Conservation (phyloP, 1,140 invertebrate genomes). For the Lutraria rhynchaena region DNA sequence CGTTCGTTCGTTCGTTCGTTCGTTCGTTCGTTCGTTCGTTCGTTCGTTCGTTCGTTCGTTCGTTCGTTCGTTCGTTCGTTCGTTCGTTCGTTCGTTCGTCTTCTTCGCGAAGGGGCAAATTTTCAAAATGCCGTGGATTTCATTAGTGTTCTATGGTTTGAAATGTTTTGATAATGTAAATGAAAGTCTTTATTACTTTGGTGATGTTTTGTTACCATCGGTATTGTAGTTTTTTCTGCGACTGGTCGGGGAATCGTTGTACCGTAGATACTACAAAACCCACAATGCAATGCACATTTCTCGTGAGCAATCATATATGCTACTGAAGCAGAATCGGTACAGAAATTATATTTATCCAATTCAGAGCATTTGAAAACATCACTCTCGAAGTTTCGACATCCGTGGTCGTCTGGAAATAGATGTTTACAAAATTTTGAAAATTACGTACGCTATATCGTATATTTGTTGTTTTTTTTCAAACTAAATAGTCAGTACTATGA, state of each 20-base stretch:
- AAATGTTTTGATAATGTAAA: too few relatives aligned
- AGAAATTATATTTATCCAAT: slow-evolving; percentile 12
- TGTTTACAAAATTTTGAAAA: background rate
- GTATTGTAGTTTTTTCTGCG: background rate
- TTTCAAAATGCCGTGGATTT: too few relatives aligned
- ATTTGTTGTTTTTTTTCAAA: background rate
- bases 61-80: too few relatives aligned
- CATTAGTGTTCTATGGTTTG: too few relatives aligned
- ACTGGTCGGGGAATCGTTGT: background rate
- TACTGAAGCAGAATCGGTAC: background rate
- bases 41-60: too few relatives aligned
- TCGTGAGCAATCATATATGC: slow-evolving; percentile 7
- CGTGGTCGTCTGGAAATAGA: too few relatives aligned
- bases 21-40: too few relatives aligned
- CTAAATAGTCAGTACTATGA: background rate
- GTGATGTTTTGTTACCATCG: too few relatives aligned
- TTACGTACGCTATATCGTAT: background rate
- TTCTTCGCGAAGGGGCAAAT: too few relatives aligned
- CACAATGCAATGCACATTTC: slow-evolving; percentile 5
- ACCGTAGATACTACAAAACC: slow-evolving; percentile 1
- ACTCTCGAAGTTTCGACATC: background rate
- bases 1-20: too few relatives aligned
- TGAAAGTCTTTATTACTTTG: too few relatives aligned
- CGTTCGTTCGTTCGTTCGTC: too few relatives aligned
- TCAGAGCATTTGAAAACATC: slow-evolving; percentile 6